phyloP scores from a whole-genome alignment of 2,797 vertebrate genomes.

The Phoxinus dragarum region DNA sequence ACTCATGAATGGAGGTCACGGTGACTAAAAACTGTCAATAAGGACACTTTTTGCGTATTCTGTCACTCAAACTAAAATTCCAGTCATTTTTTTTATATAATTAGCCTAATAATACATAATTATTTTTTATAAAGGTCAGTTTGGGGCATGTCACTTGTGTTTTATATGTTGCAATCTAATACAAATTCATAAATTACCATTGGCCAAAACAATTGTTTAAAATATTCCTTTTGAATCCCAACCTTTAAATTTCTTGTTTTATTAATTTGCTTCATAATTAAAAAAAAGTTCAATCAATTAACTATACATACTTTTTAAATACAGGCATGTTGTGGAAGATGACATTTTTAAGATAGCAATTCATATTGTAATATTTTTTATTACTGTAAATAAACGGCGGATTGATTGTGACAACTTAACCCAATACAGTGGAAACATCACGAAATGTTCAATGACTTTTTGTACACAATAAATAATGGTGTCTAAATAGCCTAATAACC shows the following conservation, averaged over 20 bases:
- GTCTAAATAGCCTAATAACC: neutral
- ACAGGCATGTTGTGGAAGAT: neutral
- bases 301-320: neutral
- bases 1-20: neutral
- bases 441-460: neutral
- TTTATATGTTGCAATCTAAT: neutral
- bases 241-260: neutral
- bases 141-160: neutral
- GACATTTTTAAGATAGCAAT: too few species aligned
- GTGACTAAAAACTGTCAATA: neutral
- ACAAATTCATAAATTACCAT: neutral
- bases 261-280: neutral
- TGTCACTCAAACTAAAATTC: neutral
- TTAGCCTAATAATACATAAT: neutral
- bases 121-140: neutral
- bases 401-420: neutral
- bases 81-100: neutral
- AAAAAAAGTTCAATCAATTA: neutral
- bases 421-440: neutral
- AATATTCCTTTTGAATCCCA: neutral
- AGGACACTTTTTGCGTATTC: neutral
- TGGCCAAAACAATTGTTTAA: neutral
- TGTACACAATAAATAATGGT: neutral
- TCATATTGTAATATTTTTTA: too few species aligned
- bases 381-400: neutral